Evolutionary conservation across 2,797 vertebrate species (phyloP).

Genomic region (Rhabdophis nuchalis): DNA sequence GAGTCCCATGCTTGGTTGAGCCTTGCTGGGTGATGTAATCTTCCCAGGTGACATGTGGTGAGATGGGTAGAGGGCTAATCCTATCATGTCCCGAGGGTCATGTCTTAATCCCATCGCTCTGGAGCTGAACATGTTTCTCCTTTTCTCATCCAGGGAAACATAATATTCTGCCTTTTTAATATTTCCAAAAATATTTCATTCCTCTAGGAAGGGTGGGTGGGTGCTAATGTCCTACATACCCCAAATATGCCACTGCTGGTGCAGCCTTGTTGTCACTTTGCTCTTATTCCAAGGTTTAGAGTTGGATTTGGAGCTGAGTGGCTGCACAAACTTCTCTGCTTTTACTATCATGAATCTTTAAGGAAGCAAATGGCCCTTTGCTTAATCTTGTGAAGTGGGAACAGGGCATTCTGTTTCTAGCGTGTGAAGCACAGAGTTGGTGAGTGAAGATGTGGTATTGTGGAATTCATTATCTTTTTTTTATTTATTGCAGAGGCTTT

Average conservation of each 20-base stretch:
- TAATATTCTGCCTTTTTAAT: no score
- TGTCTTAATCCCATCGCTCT: no score
- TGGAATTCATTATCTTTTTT: background rate
- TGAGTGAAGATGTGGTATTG: background rate
- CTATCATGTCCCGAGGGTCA: no score
- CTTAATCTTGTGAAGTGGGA: background rate
- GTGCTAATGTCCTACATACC: no score
- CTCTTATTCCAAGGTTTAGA: background rate
- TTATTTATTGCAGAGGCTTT: background rate
- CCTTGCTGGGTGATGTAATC: no score
- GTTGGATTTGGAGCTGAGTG: background rate
- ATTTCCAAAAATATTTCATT: no score
- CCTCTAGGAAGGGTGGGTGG: no score
- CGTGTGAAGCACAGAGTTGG: background rate
- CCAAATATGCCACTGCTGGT: background rate
- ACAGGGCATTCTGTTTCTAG: background rate
- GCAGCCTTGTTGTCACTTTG: background rate
- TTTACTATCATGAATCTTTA: background rate
- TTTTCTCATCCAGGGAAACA: no score
- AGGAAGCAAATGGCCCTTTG: background rate
- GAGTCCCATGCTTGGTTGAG: no score
- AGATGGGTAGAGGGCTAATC: no score
- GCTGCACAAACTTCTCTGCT: background rate
- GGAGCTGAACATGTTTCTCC: no score
- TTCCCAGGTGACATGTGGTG: no score